These are phyloP conservation scores for Erythrolamprus reginae DNA, from an alignment of 2,113 vertebrate genomes.

Conservation along the genomic window DNA sequence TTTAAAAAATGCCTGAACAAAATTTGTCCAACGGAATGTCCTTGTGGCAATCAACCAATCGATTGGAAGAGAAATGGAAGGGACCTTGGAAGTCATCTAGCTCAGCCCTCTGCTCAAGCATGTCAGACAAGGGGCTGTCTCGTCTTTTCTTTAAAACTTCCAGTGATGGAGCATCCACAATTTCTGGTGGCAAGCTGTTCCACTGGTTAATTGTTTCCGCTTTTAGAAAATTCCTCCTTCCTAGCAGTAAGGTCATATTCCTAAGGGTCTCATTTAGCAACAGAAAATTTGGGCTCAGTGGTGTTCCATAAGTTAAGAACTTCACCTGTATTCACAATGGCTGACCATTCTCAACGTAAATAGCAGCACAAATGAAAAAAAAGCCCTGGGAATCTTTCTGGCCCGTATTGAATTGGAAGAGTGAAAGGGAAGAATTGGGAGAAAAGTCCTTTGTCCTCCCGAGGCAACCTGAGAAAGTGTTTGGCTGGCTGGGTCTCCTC, in stretches of 20 bases:
- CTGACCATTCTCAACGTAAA: neutral
- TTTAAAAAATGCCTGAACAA: neutral
- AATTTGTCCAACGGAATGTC: no score
- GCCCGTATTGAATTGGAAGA: neutral
- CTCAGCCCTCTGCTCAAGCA: neutral
- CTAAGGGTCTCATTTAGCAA: neutral
- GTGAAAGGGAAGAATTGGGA: accelerated
- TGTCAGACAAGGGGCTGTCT: neutral
- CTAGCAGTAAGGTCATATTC: neutral
- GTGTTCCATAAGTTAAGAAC: neutral
- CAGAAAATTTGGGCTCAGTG: neutral
- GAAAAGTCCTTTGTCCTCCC: neutral
- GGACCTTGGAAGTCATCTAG: no score
- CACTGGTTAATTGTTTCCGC: neutral
- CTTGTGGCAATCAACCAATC: neutral
- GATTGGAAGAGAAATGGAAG: no score
- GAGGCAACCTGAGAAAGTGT: neutral
- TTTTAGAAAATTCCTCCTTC: neutral
- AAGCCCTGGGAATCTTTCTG: neutral
- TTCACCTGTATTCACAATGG: neutral
- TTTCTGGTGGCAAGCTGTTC: neutral
- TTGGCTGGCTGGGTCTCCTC: neutral
- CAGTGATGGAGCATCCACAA: no score
- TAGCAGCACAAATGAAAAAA: neutral
- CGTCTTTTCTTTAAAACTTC: neutral